Conservation (phyloP, 2,888 invertebrate species). For the Gerris lacustris region DNA sequence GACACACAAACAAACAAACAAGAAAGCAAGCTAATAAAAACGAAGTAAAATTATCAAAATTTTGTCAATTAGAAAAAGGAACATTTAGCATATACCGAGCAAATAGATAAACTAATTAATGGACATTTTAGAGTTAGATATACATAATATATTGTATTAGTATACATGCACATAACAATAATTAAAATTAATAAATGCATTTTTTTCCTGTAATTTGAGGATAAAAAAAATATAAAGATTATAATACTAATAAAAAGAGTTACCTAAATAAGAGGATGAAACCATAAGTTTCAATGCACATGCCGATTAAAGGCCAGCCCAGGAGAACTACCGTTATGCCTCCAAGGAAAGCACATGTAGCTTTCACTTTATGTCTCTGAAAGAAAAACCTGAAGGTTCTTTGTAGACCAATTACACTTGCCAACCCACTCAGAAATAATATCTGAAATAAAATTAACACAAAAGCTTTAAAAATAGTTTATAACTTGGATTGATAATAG, state of each 20-base stretch:
- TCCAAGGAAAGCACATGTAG: conserved; percentile 76
- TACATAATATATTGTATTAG: too few relatives aligned
- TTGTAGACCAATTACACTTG: conserved; percentile 90
- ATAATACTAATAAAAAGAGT: conserved; percentile 23
- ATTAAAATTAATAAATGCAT: too few relatives aligned
- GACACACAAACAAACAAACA: too few relatives aligned
- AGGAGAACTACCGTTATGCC: conserved; percentile 84
- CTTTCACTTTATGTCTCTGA: conserved; percentile 88
- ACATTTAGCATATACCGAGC: too few relatives aligned
- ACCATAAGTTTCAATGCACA: conserved; percentile 93
- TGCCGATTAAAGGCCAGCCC: conserved; percentile 93
- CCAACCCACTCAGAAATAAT: conserved; percentile 85
- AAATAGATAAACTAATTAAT: too few relatives aligned
- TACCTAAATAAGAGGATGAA: conserved; percentile 76
- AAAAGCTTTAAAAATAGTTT: not conserved
- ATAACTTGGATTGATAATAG: not conserved
- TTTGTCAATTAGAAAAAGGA: too few relatives aligned
- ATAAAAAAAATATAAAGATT: too few relatives aligned
- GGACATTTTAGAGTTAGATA: too few relatives aligned
- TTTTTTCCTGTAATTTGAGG: too few relatives aligned
- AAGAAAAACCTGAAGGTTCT: conserved; percentile 95
- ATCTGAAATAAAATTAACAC: conserved; percentile 54
- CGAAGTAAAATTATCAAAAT: too few relatives aligned
- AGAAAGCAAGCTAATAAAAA: too few relatives aligned
- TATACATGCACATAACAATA: too few relatives aligned